Evolutionary conservation across 2,797 vertebrate genomes (phyloP).

Genomic region (Galaxias olidus): DNA sequence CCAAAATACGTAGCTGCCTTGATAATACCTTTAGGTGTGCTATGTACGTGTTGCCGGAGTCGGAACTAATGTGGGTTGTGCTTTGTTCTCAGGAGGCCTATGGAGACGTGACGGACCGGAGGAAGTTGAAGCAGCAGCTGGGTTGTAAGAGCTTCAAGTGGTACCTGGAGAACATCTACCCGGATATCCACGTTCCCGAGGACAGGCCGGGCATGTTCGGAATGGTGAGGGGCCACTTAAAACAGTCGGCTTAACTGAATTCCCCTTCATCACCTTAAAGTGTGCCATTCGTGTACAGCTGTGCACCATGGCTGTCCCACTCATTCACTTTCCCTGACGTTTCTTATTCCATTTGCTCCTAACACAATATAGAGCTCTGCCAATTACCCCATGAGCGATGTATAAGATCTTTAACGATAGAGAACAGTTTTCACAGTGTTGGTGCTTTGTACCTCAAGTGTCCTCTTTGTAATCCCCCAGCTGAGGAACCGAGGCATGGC

Average conservation of each 20-base stretch:
- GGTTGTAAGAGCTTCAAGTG: constrained; percentile 91
- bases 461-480: constrained; percentile 60
- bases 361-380: no score
- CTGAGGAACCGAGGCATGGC: constrained; percentile 85
- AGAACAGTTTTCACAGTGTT: neutral
- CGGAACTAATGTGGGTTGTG: constrained; percentile 9
- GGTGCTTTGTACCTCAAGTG: neutral
- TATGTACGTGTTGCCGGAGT: neutral
- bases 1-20: no score
- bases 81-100: constrained; percentile 84
- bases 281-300: no score
- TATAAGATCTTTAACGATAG: no score
- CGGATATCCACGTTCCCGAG: constrained; percentile 87
- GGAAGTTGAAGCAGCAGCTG: constrained; percentile 79
- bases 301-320: no score
- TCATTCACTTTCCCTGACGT: no score
- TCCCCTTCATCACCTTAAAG: no score
- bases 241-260: neutral
- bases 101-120: constrained; percentile 90
- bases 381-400: no score
- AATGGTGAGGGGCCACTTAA: constrained; percentile 80
- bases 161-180: constrained; percentile 92
- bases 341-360: no score
- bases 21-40: no score
- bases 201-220: constrained; percentile 92